Evolutionary conservation across 1,140 invertebrate genomes (phyloP).

Genomic region (Drosophila funebris): DNA sequence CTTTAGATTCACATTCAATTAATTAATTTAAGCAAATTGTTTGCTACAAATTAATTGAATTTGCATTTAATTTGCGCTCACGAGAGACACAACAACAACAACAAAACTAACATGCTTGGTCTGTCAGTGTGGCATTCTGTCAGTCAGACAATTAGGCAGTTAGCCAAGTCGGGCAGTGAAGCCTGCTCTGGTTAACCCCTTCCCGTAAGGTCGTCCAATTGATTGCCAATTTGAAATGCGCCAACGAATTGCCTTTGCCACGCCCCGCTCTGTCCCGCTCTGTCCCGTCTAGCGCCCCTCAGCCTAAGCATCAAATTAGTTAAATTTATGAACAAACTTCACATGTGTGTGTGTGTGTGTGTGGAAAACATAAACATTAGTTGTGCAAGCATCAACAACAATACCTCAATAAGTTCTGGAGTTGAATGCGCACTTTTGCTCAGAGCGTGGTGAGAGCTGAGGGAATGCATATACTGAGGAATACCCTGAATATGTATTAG

Average conservation of each 20-base stretch:
- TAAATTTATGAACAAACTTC: conserved; percentile 62
- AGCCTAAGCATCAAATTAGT: conserved; percentile 25
- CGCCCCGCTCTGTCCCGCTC: not conserved
- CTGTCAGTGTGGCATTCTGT: conserved; percentile 33
- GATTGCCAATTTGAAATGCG: conserved; percentile 56
- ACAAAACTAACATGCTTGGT: conserved; percentile 23
- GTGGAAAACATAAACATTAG: conserved; percentile 9
- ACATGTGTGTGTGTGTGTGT: not conserved
- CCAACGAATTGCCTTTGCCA: not conserved
- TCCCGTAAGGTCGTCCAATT: conserved; percentile 30
- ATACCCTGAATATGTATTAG: not conserved
- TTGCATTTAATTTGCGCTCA: conserved; percentile 81
- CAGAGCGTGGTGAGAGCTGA: not conserved
- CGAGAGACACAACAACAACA: conserved; percentile 53
- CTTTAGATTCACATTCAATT: conserved; percentile 82
- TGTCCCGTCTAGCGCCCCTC: not conserved
- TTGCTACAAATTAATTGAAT: conserved; percentile 83
- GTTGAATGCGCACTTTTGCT: not conserved
- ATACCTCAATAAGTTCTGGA: conserved; percentile 1
- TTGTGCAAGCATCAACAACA: conserved; percentile 8
- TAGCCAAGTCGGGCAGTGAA: conserved; percentile 13
- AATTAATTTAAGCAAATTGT: conserved; percentile 83
- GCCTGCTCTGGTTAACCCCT: conserved; percentile 21
- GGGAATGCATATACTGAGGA: not conserved
- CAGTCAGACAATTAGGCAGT: conserved; percentile 39